These are phyloP conservation scores for Amphimallon solstitiale DNA, from an alignment of 2,888 invertebrate genomes.

Conservation along the genomic window DNA sequence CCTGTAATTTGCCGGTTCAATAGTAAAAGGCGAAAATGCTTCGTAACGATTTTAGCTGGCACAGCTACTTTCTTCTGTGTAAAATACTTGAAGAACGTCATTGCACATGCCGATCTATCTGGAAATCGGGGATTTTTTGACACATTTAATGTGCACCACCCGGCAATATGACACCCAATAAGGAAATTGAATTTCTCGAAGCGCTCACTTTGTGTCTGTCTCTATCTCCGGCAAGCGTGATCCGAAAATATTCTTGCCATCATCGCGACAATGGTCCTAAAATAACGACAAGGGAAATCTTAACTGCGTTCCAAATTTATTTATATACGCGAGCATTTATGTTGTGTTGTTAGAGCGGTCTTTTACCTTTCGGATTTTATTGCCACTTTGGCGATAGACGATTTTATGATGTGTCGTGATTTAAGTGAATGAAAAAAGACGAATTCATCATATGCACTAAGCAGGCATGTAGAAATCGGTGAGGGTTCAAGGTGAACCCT, in stretches of 20 bases:
- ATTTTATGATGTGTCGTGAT: constrained; percentile 17
- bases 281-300: constrained; percentile 20
- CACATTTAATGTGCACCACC: constrained; percentile 1
- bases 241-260: constrained; percentile 25
- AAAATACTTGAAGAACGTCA: too few species aligned
- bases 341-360: constrained; percentile 22
- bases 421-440: not conserved
- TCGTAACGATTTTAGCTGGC: too few species aligned
- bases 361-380: constrained; percentile 29
- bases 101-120: too few species aligned
- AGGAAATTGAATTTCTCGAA: constrained; percentile 11
- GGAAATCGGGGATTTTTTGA: too few species aligned
- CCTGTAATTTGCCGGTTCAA: too few species aligned
- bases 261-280: constrained; percentile 21
- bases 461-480: not conserved
- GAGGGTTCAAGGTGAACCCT: too few species aligned
- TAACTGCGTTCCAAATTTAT: constrained; percentile 28
- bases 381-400: constrained; percentile 6
- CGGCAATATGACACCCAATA: constrained; percentile 13
- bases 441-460: not conserved
- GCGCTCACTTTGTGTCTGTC: too few species aligned
- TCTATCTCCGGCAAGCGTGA: constrained; percentile 3
- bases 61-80: too few species aligned
- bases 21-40: too few species aligned
- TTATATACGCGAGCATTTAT: constrained; percentile 24